A percentile compares a stretch with the other conserved stretches of the same genome.
Evolutionary conservation across 2,797 vertebrate species (phyloP).

Genomic region (Thunnus albacares): DNA sequence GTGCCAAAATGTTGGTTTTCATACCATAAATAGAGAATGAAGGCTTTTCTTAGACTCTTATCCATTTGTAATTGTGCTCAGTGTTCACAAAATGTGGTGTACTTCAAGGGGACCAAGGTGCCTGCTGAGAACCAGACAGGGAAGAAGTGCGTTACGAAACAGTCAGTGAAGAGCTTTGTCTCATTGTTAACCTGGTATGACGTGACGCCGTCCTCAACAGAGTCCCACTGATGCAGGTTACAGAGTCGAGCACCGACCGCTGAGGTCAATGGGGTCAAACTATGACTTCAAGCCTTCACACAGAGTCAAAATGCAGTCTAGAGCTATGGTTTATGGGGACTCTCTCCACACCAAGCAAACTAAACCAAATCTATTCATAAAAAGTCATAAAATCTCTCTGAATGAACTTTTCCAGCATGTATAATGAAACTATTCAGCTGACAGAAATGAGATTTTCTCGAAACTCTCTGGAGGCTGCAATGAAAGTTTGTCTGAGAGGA

Average conservation of each 20-base stretch:
- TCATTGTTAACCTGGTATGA: conserved; percentile 27
- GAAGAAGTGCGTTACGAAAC: not conserved
- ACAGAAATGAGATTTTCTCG: conserved; percentile 13
- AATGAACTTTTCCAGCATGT: conserved; percentile 57
- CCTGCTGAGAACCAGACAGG: conserved; percentile 8
- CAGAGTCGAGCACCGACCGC: conserved; percentile 14
- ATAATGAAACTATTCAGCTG: conserved; percentile 42
- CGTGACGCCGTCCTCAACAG: conserved; percentile 1
- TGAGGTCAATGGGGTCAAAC: conserved; percentile 25
- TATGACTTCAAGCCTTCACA: conserved; percentile 39
- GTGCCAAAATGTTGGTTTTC: conserved; percentile 37
- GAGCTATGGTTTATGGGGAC: conserved; percentile 34
- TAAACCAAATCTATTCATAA: conserved; percentile 65
- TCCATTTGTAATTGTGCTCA: conserved; percentile 7
- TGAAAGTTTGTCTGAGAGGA: conserved; percentile 35
- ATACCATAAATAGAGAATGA: conserved; percentile 1
- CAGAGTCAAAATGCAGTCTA: conserved; percentile 53
- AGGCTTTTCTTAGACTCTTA: conserved; percentile 3
- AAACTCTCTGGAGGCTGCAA: conserved; percentile 47
- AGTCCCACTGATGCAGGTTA: conserved; percentile 52
- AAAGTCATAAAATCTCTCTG: conserved; percentile 6
- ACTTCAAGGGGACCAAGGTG: not conserved
- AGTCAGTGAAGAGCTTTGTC: conserved; percentile 8
- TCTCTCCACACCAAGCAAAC: conserved; percentile 45
- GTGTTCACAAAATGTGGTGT: conserved; percentile 2